Conservation (phyloP, 2,797 vertebrate genomes). For the Leuciscus waleckii region DNA sequence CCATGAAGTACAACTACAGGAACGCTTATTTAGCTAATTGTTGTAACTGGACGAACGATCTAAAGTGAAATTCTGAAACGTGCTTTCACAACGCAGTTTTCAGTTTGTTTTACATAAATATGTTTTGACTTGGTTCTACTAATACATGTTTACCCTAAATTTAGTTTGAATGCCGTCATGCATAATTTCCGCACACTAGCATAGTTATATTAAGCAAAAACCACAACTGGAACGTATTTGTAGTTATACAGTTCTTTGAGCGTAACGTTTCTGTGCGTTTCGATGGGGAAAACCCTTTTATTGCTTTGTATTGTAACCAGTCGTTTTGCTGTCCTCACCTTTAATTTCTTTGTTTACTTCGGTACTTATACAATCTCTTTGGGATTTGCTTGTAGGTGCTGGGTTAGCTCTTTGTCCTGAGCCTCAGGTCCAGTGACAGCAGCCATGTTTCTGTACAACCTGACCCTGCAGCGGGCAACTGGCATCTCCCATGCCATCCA, state of each 20-base stretch:
- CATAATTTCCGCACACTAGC: neutral
- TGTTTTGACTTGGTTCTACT: neutral
- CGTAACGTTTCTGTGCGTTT: neutral
- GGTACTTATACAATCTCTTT: neutral
- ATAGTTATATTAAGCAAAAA: neutral
- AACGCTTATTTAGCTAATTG: neutral
- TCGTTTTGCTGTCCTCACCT: neutral
- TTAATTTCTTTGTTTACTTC: neutral
- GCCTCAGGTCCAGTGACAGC: conserved; percentile 56
- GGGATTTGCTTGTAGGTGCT: conserved; percentile 55
- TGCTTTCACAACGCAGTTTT: neutral
- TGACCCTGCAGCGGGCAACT: conserved; percentile 94
- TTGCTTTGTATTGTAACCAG: neutral
- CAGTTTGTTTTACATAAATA: neutral
- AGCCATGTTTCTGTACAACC: conserved; percentile 96
- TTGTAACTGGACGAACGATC: neutral
- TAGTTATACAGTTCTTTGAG: neutral
- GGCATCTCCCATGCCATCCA: conserved; percentile 98
- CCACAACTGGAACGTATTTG: neutral
- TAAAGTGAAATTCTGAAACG: neutral
- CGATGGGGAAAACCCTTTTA: neutral
- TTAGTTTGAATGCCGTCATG: neutral
- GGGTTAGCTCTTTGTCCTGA: conserved; percentile 54
- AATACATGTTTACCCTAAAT: neutral
- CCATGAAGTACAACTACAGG: neutral